Evolutionary conservation across 2,888 invertebrate genomes (phyloP).

Genomic region (Bimastos eiseni): DNA sequence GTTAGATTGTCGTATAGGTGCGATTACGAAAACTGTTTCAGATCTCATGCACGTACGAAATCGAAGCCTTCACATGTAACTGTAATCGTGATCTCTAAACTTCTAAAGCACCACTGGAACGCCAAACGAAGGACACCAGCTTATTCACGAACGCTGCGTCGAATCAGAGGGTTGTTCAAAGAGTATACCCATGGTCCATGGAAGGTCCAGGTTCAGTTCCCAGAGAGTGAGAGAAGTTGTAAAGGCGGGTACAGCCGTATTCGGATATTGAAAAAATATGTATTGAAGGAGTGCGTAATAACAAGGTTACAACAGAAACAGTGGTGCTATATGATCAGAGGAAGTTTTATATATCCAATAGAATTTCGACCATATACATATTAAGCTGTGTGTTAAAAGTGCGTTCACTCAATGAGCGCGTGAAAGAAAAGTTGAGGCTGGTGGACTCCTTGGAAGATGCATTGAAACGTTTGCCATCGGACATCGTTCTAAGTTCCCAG

Average conservation of each 20-base stretch:
- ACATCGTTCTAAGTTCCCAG: background rate
- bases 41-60: background rate
- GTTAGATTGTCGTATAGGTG: background rate
- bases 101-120: too few relatives aligned
- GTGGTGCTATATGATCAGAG: background rate
- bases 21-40: background rate
- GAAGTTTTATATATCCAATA: background rate
- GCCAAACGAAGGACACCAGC: too few relatives aligned
- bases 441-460: too few relatives aligned
- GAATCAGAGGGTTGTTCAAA: too few relatives aligned
- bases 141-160: too few relatives aligned
- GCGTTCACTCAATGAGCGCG: background rate
- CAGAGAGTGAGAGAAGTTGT: too few relatives aligned
- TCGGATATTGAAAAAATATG: background rate
- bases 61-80: too few relatives aligned
- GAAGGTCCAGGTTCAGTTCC: too few relatives aligned
- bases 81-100: too few relatives aligned
- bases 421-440: background rate
- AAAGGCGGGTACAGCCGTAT: too few relatives aligned
- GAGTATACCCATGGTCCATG: too few relatives aligned
- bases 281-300: background rate
- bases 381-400: background rate
- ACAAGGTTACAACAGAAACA: background rate
- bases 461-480: background rate
- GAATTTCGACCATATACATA: background rate